Evolutionary conservation across 2,113 vertebrate species (phyloP).

Genomic region (Natator depressus): DNA sequence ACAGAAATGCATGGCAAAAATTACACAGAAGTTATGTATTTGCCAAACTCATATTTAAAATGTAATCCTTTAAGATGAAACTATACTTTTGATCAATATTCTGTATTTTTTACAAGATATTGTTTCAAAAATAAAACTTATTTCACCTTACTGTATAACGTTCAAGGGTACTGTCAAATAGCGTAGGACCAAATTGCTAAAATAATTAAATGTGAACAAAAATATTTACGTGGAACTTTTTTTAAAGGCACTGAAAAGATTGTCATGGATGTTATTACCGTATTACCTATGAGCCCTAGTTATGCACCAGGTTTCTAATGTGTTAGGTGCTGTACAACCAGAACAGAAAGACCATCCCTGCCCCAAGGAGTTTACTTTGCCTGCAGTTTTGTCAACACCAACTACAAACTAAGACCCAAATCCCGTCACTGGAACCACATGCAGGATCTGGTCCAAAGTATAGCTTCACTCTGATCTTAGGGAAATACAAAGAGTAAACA

Average conservation of each 20-base stretch:
- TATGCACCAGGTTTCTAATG: neutral
- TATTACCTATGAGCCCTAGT: neutral
- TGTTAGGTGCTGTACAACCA: no score
- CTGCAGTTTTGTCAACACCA: neutral
- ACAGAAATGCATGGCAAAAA: neutral
- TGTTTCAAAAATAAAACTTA: neutral
- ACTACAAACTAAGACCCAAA: neutral
- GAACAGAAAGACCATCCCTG: no score
- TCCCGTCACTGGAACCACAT: neutral
- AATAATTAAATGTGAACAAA: neutral
- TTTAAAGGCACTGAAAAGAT: neutral
- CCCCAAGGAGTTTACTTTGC: no score
- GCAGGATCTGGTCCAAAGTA: neutral
- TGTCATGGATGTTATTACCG: neutral
- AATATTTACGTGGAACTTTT: neutral
- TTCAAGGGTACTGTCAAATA: neutral
- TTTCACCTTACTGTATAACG: neutral
- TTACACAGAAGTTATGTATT: neutral
- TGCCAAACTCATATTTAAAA: neutral
- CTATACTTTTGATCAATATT: neutral
- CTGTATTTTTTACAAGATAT: neutral
- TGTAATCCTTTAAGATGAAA: neutral
- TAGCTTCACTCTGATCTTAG: neutral
- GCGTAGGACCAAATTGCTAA: neutral
- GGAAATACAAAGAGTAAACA: neutral